phyloP scores from a whole-genome alignment of 2,113 vertebrate species.

The Parotia lawesii region DNA sequence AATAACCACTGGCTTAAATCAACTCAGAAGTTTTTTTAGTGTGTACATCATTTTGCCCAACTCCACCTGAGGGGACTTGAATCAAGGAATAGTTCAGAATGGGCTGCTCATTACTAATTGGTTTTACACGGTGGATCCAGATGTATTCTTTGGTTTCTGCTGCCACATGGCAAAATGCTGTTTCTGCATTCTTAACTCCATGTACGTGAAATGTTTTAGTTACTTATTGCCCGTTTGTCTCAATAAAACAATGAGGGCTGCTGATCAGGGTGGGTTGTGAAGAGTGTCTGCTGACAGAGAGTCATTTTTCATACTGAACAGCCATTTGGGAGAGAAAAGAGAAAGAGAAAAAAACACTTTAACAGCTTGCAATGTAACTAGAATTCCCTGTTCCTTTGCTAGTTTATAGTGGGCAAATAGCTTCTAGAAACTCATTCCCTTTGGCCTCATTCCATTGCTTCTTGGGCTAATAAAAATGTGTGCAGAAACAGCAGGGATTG shows the following conservation, averaged over 20 bases:
- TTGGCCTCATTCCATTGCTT: slow-evolving; percentile 12
- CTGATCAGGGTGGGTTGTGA: not conserved
- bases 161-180: not conserved
- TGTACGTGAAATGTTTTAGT: not conserved
- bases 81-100: not conserved
- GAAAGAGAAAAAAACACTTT: not conserved
- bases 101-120: not conserved
- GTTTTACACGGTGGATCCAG: not conserved
- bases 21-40: not conserved
- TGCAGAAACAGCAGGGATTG: not conserved
- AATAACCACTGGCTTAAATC: not conserved
- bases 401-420: slow-evolving; percentile 2
- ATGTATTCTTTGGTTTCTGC: not conserved
- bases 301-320: slow-evolving; percentile 42
- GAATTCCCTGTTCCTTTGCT: slow-evolving; percentile 33
- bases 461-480: not conserved
- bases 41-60: not conserved
- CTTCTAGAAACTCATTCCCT: slow-evolving; percentile 8
- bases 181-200: not conserved
- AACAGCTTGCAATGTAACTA: slow-evolving; percentile 31
- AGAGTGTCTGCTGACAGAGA: slow-evolving; percentile 6
- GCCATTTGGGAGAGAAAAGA: slow-evolving; percentile 11
- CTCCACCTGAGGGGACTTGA: not conserved
- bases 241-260: slow-evolving; percentile 19
- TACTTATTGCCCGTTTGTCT: not conserved